Evolutionary conservation across 2,888 invertebrate species (phyloP), one percentile per base, ranked within the genome.

Genomic region (Nematopogon swammerdamellus): DNA sequence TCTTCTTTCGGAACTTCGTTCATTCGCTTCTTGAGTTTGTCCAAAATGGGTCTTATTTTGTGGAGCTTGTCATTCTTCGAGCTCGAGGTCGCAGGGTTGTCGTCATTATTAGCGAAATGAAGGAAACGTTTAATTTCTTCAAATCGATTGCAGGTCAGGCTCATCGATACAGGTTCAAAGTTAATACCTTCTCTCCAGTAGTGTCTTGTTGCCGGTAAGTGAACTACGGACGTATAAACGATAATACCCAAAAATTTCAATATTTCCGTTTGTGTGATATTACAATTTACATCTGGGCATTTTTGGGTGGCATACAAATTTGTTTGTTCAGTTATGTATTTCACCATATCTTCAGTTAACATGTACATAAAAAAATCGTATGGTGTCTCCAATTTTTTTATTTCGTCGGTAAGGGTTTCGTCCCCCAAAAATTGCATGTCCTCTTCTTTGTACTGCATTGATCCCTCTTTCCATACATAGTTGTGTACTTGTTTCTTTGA

Each of bases 1-100:
- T 59, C 57, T 52, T 59, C 58, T 52, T 52, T 56, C 36, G 55
- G 54, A 20, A 56, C 49, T 16, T 29, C 18, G 2, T 53, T 50
- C 25, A 55, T 30, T 16, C 51, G 19, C 14, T 30, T 17, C 5
- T 17, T 11, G 20, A 46, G 8, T 19, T 46, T 19, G 10, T 19
- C 50, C 16, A 57, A 44, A 30, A 54, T 44, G 18, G 58, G 57
- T 42, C 51, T 42, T 17, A 57, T 55, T 53, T 54, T 57, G 51
- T 54, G 55, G n/a, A 56, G 43, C 46, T 56, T 57, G 43, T 56
- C 56, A 48, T 53, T 46, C 11, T 51, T 51, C 6, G 45, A 50
- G 36, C 54, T 49, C 30, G 49, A 52, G 18, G 18, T 45, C 14
- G 45, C 17, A 19, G 19, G 10, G n/a, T 18, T 43, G 19, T 50